Base-by-base conservation (phyloP, 2,797 vertebrate species). In the Rallus crepitans region DNA sequence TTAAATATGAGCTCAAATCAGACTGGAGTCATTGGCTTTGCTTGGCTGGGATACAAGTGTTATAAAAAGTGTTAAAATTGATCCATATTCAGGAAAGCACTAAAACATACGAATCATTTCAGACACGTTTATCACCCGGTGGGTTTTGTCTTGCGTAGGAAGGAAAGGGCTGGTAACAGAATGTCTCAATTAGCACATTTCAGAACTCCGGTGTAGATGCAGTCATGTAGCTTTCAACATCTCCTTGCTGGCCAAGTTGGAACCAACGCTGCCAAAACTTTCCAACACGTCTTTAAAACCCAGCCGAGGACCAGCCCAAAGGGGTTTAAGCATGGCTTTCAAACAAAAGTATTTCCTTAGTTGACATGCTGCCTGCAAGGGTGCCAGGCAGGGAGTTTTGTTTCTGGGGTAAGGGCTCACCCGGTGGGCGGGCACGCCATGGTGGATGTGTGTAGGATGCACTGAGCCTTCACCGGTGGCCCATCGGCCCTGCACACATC, bases 151-250 rank as follows among this genome's bases (percentile, higher is more conserved):
- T 88, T 72, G 92, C 2, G 24, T 95, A 90, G 94, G 95, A 95
- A 91, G 94, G 85, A 88, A 93, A 82, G 79, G 76, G 65, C 27
- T 96, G 79, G 69, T 84, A 93, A 88, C 92, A 94, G 87, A 96
- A 93, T 90, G 91, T 92, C 93, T 96, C 84, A 65, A 93, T 88
- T 91, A 96, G 93, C 95, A 96, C 87, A 35, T 94, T 93, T 94
- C 89, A 94, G 65, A 96, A 40, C 87, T 94, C 87, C 72, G 56
- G 35, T 7, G 77, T 88, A 91, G 93, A 88, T 90, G 90, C 55
- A 79, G 65, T 65, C 18, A 4, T 23, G 70, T 60, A 88, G 84
- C 82, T 91, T 94, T 94, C 77, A 87, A 79, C 85, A 79, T 91
- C 93, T 88, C 83, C 48, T 89, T 1, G 2, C 66, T 4, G 52